Percentiles rank a stretch among this genome's conserved stretches.
Evolutionary conservation across 2,888 invertebrate genomes (phyloP).

Genomic region (Gonocerus acuteangulatus): DNA sequence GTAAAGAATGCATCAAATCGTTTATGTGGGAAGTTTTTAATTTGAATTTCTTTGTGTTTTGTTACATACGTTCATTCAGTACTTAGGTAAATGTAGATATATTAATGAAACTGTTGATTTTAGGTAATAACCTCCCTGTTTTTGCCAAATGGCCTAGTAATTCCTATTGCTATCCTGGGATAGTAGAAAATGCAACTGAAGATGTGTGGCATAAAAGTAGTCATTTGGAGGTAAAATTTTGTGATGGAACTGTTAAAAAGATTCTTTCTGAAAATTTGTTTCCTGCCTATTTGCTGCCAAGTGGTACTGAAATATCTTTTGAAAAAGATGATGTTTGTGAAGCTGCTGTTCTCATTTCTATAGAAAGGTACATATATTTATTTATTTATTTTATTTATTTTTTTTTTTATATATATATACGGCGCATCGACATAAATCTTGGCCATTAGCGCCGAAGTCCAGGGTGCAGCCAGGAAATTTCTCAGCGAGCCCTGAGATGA

Average conservation of each 20-base stretch:
- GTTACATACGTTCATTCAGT: too few species aligned
- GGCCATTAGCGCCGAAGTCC: too few species aligned
- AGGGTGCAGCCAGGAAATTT: too few species aligned
- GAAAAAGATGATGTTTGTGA: slow-evolving; percentile 9
- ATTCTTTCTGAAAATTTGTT: slow-evolving; percentile 1
- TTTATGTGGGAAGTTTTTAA: too few species aligned
- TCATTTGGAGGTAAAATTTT: slow-evolving; percentile 16
- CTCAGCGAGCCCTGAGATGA: too few species aligned
- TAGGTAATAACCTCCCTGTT: slow-evolving; percentile 7
- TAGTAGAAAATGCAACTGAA: slow-evolving; percentile 15
- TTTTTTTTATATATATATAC: too few species aligned
- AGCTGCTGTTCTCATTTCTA: background rate
- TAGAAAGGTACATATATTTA: background rate
- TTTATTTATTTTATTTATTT: background rate
- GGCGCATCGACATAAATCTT: too few species aligned
- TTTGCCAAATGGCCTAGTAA: slow-evolving; percentile 22
- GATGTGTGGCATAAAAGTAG: slow-evolving; percentile 3
- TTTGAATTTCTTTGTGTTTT: too few species aligned
- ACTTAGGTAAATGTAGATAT: too few species aligned
- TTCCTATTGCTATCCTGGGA: slow-evolving; percentile 19
- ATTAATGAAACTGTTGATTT: too few species aligned
- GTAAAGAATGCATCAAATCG: too few species aligned
- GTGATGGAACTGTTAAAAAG: slow-evolving; percentile 3
- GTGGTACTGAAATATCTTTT: slow-evolving; percentile 1
- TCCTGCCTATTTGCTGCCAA: slow-evolving; percentile 11